Base-by-base conservation (phyloP, 2,113 vertebrate species). In the Diadophis punctatus region DNA sequence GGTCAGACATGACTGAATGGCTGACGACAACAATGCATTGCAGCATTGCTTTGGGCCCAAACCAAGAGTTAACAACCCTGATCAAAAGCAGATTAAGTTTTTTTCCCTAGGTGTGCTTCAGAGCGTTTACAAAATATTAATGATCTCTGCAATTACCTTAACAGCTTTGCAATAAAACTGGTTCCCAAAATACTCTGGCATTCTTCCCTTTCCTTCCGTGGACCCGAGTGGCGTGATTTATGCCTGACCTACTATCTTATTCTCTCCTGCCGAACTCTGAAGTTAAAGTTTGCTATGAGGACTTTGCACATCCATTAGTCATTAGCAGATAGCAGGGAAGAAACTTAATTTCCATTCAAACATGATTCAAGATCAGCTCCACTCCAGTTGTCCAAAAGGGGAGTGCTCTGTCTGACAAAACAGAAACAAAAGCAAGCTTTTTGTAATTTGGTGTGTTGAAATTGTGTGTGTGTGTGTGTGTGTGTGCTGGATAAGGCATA, bases 191-290 rank as follows among this genome's bases (percentile, higher is more conserved):
- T 88, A 91, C 84, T 49, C 30, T 56, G 85, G 85, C 43, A 56
- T 93, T 87, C 58, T 60, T 80, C 30, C 60, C 51, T 80, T 93
- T 30, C 14, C 87, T 51, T 91, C 60, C 39, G 51, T 18, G 12
- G 58, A 87, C 30, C 30, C 27, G 58, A 90, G 51, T 43, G 58
- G 87, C 11, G n/a, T 93, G 84, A 90, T 87, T 93, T 80, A 88
- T 95, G 87, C 11, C 39, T 93, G 87, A 91, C 39, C 85, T 60
- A 49, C 94, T 92, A 74, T 93, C 1, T 0, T 88, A 90, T 89
- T 90, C 91, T 90, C 56, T 86, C 86, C 74, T 94, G 56, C 51
- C 90, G 43, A 1, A 93, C 39, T 94, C 60, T 88, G 91, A 88
- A 92, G 91, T 86, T 51, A 91, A 0, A 85, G 23, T 58, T 92